Base-by-base conservation (phyloP, 2,797 vertebrate species). In the Pseudochirops corinnae region DNA sequence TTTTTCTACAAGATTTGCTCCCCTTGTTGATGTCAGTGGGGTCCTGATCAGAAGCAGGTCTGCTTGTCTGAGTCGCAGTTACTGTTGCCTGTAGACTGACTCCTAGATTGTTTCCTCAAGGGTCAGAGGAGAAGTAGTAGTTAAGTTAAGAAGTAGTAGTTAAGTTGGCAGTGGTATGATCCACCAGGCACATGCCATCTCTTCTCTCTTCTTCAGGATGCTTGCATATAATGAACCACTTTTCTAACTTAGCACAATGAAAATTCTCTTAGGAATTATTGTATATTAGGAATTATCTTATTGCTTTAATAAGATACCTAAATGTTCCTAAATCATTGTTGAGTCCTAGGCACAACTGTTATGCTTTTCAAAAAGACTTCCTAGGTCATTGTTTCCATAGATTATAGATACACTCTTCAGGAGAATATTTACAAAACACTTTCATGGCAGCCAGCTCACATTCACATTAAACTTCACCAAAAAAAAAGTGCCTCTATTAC, bases 321-420 rank as follows among this genome's bases (percentile, higher is more conserved):
- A 16, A 21, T 57, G 67, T n/a, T 46, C 50, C 24, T 31, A 9
- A 87, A 12, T 58, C 60, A 28, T 16, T 82, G 31, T 13, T 6
- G 29, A 93, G 57, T 29, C 92, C 39, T 26, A n/a, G 21, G 12
- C 33, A 46, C n/a, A 91, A 93, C 28, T 12, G 6, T 74, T 33
- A 94, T 93, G 52, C 6, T 91, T 90, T 95, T 92, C 90, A 7
- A 92, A 94, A 95, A 96, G 18, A 28, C 4, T 90, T 67, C 50
- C 31, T 31, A 31, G 4, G 12, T 91, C 11, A 4, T 55, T 29
- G 2, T 90, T 55, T 0, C 93, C 39, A 14, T 26, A 74, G 67
- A 39, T 60, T 52, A 52, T 57, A 14, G 90, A 55, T 91, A 62
- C 52, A 53, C 26, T 2, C 56, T 57, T 14, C 90, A 46, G 56